phyloP scores from a whole-genome alignment of 1,140 invertebrate genomes.

The Conopomorpha cramerella region DNA sequence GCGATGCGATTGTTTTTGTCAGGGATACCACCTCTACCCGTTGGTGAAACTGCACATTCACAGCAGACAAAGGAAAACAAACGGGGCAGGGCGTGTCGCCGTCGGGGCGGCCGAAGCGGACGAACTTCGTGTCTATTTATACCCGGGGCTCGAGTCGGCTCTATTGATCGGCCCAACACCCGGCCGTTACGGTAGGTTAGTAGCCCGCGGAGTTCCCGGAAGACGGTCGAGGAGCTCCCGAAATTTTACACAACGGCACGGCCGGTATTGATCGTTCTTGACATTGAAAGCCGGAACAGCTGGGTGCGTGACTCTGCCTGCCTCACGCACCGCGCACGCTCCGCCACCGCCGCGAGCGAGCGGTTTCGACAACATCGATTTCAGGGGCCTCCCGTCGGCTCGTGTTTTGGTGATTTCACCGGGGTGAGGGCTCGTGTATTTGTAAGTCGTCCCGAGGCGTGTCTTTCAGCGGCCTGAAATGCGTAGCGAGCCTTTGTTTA shows the following conservation, averaged over 20 bases:
- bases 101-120: slow-evolving; percentile 35
- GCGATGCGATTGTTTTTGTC: too few relatives aligned
- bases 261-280: slow-evolving; percentile 59
- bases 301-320: slow-evolving; percentile 32
- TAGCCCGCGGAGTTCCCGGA: slow-evolving; percentile 39
- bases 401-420: too few relatives aligned
- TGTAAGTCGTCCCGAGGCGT: not conserved
- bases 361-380: too few relatives aligned
- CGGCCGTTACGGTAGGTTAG: slow-evolving; percentile 58
- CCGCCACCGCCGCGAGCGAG: slow-evolving; percentile 5
- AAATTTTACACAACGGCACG: slow-evolving; percentile 49
- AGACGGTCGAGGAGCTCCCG: slow-evolving; percentile 39
- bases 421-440: too few relatives aligned
- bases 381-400: too few relatives aligned
- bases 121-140: slow-evolving; percentile 59
- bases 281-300: slow-evolving; percentile 62
- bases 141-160: slow-evolving; percentile 38
- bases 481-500: too few relatives aligned
- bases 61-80: not conserved
- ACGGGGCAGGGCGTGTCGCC: slow-evolving; percentile 21
- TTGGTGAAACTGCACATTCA: too few relatives aligned
- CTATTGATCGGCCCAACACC: slow-evolving; percentile 52
- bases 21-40: too few relatives aligned
- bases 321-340: slow-evolving; percentile 20
- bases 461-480: not conserved